phyloP scores from a whole-genome alignment of 2,797 vertebrate species.

The Paratrypauchen microcephalus region DNA sequence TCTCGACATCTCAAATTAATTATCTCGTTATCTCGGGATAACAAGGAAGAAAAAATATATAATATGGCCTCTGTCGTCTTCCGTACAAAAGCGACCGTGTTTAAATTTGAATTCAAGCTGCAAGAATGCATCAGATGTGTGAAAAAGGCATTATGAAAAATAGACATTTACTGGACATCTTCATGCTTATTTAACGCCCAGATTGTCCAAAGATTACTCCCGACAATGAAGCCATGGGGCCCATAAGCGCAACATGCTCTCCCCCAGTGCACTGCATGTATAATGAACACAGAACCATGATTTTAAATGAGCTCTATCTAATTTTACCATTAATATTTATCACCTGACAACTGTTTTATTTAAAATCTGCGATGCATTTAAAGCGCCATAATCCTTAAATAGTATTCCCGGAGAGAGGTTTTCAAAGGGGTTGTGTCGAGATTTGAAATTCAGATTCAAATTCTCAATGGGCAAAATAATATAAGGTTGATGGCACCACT shows the following conservation, averaged over 20 bases:
- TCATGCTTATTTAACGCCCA: background rate
- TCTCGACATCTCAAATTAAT: too few relatives aligned
- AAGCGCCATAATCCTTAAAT: background rate
- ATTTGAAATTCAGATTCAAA: conserved; percentile 23
- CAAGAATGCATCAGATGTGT: too few relatives aligned
- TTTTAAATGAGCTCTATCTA: background rate
- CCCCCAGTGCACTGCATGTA: background rate
- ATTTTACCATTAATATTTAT: background rate
- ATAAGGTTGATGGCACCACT: background rate
- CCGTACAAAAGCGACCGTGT: too few relatives aligned
- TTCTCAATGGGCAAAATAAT: conserved; percentile 1
- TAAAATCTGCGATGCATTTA: background rate
- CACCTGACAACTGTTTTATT: background rate
- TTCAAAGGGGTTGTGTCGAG: background rate
- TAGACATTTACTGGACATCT: background rate
- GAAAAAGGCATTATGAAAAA: too few relatives aligned
- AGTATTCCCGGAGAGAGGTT: background rate
- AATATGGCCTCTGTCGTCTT: too few relatives aligned
- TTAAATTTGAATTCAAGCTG: too few relatives aligned
- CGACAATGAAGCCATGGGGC: background rate
- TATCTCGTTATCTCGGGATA: too few relatives aligned
- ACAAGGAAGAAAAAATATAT: too few relatives aligned
- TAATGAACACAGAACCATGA: background rate
- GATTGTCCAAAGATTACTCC: background rate
- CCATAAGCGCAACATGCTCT: background rate